Percentiles rank a stretch among this genome's conserved stretches.
These are phyloP conservation scores for Rapana venosa DNA, from an alignment of 2,888 invertebrate genomes.

Conservation along the genomic window DNA sequence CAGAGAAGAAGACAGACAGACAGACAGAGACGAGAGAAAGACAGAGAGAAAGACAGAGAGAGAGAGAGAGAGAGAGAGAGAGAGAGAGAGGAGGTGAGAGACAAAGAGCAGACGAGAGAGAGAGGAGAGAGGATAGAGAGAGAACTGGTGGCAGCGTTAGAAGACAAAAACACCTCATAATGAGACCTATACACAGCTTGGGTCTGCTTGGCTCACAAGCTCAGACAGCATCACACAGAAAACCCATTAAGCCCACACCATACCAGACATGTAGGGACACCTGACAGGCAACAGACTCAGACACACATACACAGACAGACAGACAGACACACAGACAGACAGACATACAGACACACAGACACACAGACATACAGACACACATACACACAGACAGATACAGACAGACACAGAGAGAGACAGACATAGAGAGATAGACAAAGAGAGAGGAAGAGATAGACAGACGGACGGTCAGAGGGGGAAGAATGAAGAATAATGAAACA, in stretches of 20 bases:
- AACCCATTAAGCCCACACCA: too few relatives aligned
- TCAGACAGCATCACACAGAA: too few relatives aligned
- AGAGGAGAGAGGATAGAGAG: too few relatives aligned
- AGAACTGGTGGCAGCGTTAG: too few relatives aligned
- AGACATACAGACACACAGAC: too few relatives aligned
- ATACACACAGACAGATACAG: background rate
- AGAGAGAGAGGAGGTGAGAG: background rate
- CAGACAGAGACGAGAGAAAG: background rate
- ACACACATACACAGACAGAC: slow-evolving; percentile 15
- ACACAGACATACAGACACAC: slow-evolving; percentile 13
- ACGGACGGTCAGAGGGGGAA: background rate
- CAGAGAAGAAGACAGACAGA: background rate
- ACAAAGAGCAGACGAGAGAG: background rate
- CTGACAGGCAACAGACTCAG: too few relatives aligned
- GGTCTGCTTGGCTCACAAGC: too few relatives aligned
- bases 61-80: slow-evolving; percentile 21
- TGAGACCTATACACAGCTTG: too few relatives aligned
- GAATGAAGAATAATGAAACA: too few relatives aligned
- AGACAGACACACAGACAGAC: background rate
- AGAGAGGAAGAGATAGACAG: background rate
- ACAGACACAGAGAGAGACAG: background rate
- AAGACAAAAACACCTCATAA: too few relatives aligned
- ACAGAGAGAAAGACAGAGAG: slow-evolving; percentile 12
- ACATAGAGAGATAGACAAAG: background rate
- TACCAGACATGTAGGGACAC: too few relatives aligned